phyloP scores from a whole-genome alignment of 1,140 invertebrate genomes.

The Temnothorax longispinosus region DNA sequence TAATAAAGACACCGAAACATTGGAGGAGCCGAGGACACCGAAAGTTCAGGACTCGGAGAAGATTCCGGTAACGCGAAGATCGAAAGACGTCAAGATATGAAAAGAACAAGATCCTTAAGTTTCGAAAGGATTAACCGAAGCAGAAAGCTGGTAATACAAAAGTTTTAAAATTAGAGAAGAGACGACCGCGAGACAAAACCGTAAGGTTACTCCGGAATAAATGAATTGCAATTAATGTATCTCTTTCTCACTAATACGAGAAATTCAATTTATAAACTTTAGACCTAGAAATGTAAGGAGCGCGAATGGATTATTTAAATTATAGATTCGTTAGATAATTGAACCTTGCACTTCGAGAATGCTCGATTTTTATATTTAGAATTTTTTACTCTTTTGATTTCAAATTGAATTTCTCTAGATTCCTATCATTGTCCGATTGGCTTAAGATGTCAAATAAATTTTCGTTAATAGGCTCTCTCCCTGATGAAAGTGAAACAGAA shows the following conservation, averaged over 20 bases:
- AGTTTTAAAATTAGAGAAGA: background rate
- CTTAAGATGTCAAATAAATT: background rate
- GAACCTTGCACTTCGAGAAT: background rate
- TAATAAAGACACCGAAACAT: constrained; percentile 57
- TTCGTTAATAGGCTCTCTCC: background rate
- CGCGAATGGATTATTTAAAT: background rate
- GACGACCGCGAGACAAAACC: background rate
- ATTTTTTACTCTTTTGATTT: background rate
- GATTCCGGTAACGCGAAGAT: background rate
- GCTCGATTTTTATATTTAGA: background rate
- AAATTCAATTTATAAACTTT: background rate
- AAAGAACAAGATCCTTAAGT: background rate
- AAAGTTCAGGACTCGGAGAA: constrained; percentile 26
- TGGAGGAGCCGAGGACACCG: background rate
- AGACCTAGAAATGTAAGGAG: background rate
- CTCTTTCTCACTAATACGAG: background rate
- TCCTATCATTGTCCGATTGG: background rate
- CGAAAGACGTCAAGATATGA: background rate
- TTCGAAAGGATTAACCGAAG: background rate
- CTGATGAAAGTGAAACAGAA: background rate
- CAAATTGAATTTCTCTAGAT: background rate
- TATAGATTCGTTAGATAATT: background rate
- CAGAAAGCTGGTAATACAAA: background rate
- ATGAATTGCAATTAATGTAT: background rate
- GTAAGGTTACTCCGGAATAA: background rate